Base-by-base conservation (phyloP, 2,113 vertebrate species). In the Lota lota region DNA sequence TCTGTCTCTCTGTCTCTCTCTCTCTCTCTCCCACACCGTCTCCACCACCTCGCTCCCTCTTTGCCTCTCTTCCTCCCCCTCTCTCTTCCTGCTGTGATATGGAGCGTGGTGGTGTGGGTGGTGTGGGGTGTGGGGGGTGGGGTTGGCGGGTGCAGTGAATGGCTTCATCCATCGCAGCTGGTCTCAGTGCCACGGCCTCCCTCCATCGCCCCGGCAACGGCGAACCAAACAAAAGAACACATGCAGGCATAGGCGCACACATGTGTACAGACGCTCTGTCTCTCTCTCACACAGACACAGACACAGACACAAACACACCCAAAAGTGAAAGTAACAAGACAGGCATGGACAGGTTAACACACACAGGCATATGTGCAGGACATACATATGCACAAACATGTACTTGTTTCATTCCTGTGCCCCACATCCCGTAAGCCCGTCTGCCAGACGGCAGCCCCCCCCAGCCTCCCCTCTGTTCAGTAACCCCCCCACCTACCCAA, bases 141-240 rank as follows among this genome's bases (percentile, higher is more conserved):
- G 88, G 72, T 81, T 83, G 88, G 89, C 86, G 88, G 88, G 88
- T 87, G 85, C 90, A 87, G 88, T 91, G 91, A 91, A 92, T 89
- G 85, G 89, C 88, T 89, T 88, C 83, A 82, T 81, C 89, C 88
- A 89, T 89, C 87, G 87, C 92, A 93, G 92, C 92, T 93, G 92
- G 91, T 92, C 88, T 71, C 65, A 79, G 80, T 81, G 81, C 81
- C 81, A 80, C 74, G 75, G 79, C 74, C 80, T 69, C 87, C 74
- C 80, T 69, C 87, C 86, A 88, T 92, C 87, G 86, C 91, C 89
- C 40, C 89, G 75, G 91, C 91, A 92, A 92, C 91, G 75, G 75
- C 88, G 80, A 88, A 72, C 87, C 89, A 91, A 90, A 92, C 90
- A 91, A 92, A 90, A 87, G 88, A 70, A 76, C 66, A 68, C 66